Evolutionary conservation across 2,797 vertebrate genomes (phyloP).

Genomic region (Trachurus trachurus): DNA sequence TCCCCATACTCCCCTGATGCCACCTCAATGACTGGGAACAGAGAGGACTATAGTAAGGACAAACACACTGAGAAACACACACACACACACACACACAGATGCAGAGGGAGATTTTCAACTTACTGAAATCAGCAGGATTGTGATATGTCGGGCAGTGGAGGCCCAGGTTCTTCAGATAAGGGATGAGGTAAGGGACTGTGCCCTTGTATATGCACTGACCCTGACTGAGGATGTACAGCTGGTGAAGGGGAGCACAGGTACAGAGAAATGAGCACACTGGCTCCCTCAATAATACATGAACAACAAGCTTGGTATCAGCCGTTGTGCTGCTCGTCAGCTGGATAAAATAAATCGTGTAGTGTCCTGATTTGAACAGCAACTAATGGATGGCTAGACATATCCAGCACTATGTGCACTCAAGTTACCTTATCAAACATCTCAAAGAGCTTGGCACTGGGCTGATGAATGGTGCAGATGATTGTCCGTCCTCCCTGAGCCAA

Average conservation of each 20-base stretch:
- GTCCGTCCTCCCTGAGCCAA: slow-evolving; percentile 96
- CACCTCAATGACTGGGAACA: slow-evolving; percentile 94
- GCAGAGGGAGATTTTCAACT: slow-evolving; percentile 64
- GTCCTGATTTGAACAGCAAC: slow-evolving; percentile 25
- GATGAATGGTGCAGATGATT: slow-evolving; percentile 99
- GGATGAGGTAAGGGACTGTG: slow-evolving; percentile 95
- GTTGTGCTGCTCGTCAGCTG: slow-evolving; percentile 23
- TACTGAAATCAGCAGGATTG: slow-evolving; percentile 99
- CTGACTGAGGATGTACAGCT: slow-evolving; percentile 99
- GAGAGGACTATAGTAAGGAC: slow-evolving; percentile 35
- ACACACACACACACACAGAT: neutral
- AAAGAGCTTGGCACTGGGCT: slow-evolving; percentile 99
- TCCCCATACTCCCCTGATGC: slow-evolving; percentile 98
- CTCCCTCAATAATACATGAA: slow-evolving; percentile 66
- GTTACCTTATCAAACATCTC: slow-evolving; percentile 99
- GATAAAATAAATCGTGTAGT: slow-evolving; percentile 42
- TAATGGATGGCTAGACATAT: slow-evolving; percentile 53
- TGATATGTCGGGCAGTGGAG: slow-evolving; percentile 98
- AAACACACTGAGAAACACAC: neutral
- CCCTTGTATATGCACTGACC: slow-evolving; percentile 99
- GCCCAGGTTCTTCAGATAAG: slow-evolving; percentile 96
- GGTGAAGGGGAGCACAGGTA: slow-evolving; percentile 51
- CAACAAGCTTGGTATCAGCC: slow-evolving; percentile 41
- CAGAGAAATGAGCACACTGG: slow-evolving; percentile 51
- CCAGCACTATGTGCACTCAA: slow-evolving; percentile 40